phyloP scores from a whole-genome alignment of 2,797 vertebrate species.

The Pristis pectinata region DNA sequence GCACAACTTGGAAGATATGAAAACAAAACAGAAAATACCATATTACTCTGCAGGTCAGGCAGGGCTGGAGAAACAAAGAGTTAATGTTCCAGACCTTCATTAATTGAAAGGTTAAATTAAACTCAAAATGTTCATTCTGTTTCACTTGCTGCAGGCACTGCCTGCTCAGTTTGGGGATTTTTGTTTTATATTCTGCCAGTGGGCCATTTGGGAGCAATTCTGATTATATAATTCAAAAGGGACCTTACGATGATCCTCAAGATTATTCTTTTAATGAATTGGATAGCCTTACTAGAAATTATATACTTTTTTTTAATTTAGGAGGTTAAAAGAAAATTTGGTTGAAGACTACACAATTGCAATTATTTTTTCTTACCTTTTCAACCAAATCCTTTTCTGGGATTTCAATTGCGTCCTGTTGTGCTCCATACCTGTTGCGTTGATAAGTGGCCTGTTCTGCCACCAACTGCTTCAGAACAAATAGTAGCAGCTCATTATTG shows the following conservation, averaged over 20 bases:
- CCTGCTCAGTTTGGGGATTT: background rate
- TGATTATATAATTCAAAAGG: background rate
- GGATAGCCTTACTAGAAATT: background rate
- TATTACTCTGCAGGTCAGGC: too few relatives aligned
- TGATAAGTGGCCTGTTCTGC: constrained; percentile 87
- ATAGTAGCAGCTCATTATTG: constrained; percentile 94
- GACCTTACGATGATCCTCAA: background rate
- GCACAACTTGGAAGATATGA: background rate
- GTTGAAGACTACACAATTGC: too few relatives aligned
- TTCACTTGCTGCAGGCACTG: too few relatives aligned
- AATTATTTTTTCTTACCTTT: constrained; percentile 62
- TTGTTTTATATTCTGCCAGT: background rate
- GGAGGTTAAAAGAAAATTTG: background rate
- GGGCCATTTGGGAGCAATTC: too few relatives aligned
- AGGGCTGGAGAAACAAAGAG: too few relatives aligned
- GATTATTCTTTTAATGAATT: background rate
- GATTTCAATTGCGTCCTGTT: constrained; percentile 82
- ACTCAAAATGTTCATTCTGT: too few relatives aligned
- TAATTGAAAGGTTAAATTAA: too few relatives aligned
- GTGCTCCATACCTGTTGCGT: constrained; percentile 87
- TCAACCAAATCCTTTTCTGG: constrained; percentile 86
- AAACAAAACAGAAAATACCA: too few relatives aligned
- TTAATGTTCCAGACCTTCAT: too few relatives aligned
- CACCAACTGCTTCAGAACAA: constrained; percentile 93
- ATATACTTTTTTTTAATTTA: background rate